Evolutionary conservation across 2,113 vertebrate genomes (phyloP), one percentile per base, ranked within the genome.

Genomic region (Indicator maculatus): DNA sequence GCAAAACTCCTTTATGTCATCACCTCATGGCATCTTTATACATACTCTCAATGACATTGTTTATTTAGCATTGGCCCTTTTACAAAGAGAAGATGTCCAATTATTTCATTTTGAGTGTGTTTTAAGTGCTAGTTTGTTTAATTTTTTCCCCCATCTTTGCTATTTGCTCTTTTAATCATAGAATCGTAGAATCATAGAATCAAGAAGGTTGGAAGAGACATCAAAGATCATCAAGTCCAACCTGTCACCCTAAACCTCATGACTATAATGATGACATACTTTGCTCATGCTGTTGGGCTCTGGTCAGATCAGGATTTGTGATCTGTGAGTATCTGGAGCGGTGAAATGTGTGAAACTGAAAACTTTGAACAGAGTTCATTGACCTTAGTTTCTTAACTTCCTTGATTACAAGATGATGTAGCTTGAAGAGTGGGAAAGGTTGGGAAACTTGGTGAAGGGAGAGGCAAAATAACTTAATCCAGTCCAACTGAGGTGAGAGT

Each of bases 391-490:
- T 87, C 52, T 65, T 76, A 63, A 50, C 6, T 76, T 87, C 31
- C 16, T 80, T 92, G 19, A 4, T 73, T 70, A 65, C 36, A 45
- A 73, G 52, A 56, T 53, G 63, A 53, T 10, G 9, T 67, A n/a
- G 8, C 52, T 88, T 78, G 50, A 86, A 88, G 78, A 56, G 24
- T 44, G 38, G 27, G 33, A 66, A 92, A 82, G 6, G 3, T 50
- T 69, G 15, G 38, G 53, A 60, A 70, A 84, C 30, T 55, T 30
- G 6, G 20, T 41, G 55, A 88, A 81, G 92, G 60, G 16, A 33
- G 73, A 89, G 58, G 52, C 66, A 50, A 91, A 91, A 86, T 38
- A 91, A 91, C 83, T 71, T 76, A 94, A 91, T 83, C 9, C 18
- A 17, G 6, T 67, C 56, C 52, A 79, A 39, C 31, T 82, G 80